phyloP scores from a whole-genome alignment of 2,888 invertebrate genomes.

The Campoplex capitator region DNA sequence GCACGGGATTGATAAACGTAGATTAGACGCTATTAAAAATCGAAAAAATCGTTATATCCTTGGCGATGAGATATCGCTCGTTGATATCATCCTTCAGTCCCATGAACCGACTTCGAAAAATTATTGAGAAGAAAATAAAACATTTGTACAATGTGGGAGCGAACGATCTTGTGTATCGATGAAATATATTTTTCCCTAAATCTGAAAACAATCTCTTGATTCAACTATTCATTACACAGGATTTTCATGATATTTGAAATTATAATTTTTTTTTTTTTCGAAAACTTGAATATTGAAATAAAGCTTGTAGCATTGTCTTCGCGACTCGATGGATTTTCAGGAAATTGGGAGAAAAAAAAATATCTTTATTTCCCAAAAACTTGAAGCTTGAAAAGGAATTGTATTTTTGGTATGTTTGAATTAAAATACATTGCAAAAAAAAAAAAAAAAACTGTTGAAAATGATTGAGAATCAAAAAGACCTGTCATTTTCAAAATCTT shows the following conservation, averaged over 20 bases:
- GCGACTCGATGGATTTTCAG: neutral
- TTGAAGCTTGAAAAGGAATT: too few species aligned
- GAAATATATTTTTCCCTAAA: slow-evolving; percentile 63
- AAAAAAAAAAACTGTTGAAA: too few species aligned
- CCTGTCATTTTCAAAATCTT: too few species aligned
- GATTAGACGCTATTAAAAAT: slow-evolving; percentile 58
- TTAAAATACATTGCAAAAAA: too few species aligned
- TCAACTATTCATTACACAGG: neutral
- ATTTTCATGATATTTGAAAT: neutral
- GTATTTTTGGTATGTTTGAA: too few species aligned
- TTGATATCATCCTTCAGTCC: slow-evolving; percentile 77
- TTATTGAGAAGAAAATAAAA: slow-evolving; percentile 29
- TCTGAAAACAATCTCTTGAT: neutral
- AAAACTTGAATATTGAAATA: neutral
- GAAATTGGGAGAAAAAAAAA: too few species aligned
- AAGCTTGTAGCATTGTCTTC: neutral
- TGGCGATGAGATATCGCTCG: slow-evolving; percentile 77
- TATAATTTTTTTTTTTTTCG: neutral
- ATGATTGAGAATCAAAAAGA: too few species aligned
- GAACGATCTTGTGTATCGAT: slow-evolving; percentile 44
- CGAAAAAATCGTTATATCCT: slow-evolving; percentile 73
- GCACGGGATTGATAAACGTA: slow-evolving; percentile 66
- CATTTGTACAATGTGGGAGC: neutral
- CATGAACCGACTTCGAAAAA: neutral
- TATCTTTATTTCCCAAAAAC: neutral